phyloP scores from a whole-genome alignment of 1,140 invertebrate species.

The Delia radicum region DNA sequence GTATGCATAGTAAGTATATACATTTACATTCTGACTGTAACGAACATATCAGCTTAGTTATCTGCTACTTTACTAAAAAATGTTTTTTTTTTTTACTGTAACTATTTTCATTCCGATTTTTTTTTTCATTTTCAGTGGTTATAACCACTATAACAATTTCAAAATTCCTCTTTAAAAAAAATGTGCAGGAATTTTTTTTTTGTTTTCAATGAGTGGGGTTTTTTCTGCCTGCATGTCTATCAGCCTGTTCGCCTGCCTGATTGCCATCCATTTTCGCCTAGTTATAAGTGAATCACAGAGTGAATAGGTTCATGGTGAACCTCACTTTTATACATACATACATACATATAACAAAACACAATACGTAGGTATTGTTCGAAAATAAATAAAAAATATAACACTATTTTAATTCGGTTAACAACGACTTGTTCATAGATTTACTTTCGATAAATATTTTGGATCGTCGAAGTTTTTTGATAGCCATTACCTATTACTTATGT shows the following conservation, averaged over 20 bases:
- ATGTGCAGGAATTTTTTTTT: background rate
- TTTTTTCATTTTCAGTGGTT: background rate
- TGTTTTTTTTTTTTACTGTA: background rate
- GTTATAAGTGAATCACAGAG: background rate
- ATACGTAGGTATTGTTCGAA: background rate
- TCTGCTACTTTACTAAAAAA: background rate
- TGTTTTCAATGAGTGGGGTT: background rate
- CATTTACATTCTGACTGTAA: background rate
- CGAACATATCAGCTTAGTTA: background rate
- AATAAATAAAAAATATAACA: background rate
- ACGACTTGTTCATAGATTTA: no score
- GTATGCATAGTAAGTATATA: background rate
- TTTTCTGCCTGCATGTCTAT: background rate
- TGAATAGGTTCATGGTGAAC: slow-evolving; percentile 19
- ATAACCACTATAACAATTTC: background rate
- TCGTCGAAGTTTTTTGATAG: no score
- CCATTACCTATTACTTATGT: no score
- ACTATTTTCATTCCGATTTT: background rate
- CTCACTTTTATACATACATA: background rate
- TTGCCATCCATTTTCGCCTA: background rate
- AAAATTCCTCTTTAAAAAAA: background rate
- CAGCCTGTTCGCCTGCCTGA: background rate
- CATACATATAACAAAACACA: background rate
- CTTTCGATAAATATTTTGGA: no score
- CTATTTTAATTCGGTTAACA: background rate